Base-by-base conservation (phyloP, 1,140 invertebrate species). In the Uloborus diversus region DNA sequence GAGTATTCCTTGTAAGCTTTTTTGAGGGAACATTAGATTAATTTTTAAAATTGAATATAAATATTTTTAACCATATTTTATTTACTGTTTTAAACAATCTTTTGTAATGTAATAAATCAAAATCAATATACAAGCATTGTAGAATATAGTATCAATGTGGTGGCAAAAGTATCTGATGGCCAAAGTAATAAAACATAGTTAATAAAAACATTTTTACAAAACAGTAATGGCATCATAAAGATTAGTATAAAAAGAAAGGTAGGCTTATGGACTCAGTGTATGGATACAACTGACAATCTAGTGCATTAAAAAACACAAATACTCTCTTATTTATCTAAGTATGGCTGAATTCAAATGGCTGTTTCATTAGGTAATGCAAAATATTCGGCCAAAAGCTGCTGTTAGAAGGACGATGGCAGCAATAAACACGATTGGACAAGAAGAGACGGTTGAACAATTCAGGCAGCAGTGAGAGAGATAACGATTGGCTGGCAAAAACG, bases 311-410 rank as follows among this genome's bases (percentile, higher is more conserved):
- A 66, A 66, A 65, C 61, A 78, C 47, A 78, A 78, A 51, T 25
- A 64, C 23, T 51, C 69, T 59, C 23, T 25, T 73, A 14, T 49
- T 20, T 37, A 23, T 70, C 23, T 62, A 33, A 56, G 59, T 28
- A 56, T 78, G 61, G 73, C 73, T 65, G 37, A 78, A 56, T 73
- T 32, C 56, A 73, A 73, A 37, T 75, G 71, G 71, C 71, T 28
- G 42, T 64, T 25, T 64, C 20, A 33, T 33, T 11, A 13, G 62
- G 73, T 78, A 62, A 78, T 66, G 73, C 73, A 78, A 78, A 78
- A 78, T 65, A 78, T 78, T 66, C 73, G 73, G 62, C 73, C 35
- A 64, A 23, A 73, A 78, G 73, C 73, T 78, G 73, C 73, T 66
- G 61, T 78, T 51, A 64, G 47, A 42, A 78, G 73, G 73, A 78